phyloP scores from a whole-genome alignment of 2,797 vertebrate species.

The Anas bahamensis region DNA sequence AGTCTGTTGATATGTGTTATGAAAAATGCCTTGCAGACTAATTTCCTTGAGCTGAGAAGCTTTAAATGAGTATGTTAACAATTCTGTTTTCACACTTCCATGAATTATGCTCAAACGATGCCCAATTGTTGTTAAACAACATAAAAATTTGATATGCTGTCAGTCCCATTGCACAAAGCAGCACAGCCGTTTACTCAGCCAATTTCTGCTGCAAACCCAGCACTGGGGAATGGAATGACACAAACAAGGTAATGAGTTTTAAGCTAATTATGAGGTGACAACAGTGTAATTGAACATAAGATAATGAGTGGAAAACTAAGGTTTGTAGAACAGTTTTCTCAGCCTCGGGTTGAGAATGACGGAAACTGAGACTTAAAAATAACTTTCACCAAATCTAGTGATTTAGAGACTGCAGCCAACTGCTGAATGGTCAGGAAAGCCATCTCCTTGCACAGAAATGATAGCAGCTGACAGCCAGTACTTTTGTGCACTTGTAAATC shows the following conservation, averaged over 20 bases:
- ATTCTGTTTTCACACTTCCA: conserved; percentile 61
- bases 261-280: conserved; percentile 70
- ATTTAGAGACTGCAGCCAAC: conserved; percentile 8
- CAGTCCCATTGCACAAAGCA: conserved; percentile 61
- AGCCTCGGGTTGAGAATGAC: neutral
- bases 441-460: neutral
- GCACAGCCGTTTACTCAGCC: conserved; percentile 49
- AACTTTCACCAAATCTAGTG: neutral
- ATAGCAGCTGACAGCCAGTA: neutral
- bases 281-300: conserved; percentile 63
- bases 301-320: conserved; percentile 61
- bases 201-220: conserved; percentile 58
- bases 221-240: conserved; percentile 58
- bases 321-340: conserved; percentile 39
- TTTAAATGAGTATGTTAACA: conserved; percentile 62
- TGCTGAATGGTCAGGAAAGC: neutral
- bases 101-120: conserved; percentile 59
- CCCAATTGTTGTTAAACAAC: conserved; percentile 68
- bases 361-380: neutral
- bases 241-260: conserved; percentile 66
- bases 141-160: conserved; percentile 57
- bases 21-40: conserved; percentile 69
- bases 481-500: neutral
- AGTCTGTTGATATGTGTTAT: conserved; percentile 39
- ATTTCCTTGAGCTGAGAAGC: conserved; percentile 64